Conservation (phyloP, 2,113 vertebrate genomes). For the Lamprologus sp. region DNA sequence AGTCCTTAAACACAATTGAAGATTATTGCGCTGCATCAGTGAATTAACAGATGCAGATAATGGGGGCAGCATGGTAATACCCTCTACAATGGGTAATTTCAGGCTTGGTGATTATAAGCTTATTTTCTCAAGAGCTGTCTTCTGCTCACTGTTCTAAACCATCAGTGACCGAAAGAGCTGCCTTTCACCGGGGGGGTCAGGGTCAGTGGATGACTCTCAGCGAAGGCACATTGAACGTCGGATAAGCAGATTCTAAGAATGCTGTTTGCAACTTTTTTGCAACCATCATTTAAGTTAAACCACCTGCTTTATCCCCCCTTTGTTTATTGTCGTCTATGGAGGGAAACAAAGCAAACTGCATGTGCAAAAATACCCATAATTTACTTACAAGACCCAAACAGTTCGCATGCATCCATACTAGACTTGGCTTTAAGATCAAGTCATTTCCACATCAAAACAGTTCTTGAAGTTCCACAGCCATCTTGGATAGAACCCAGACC, state of each 20-base stretch:
- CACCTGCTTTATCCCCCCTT: background rate
- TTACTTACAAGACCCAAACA: background rate
- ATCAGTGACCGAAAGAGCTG: background rate
- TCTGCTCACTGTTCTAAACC: background rate
- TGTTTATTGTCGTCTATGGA: background rate
- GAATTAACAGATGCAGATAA: background rate
- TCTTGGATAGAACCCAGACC: background rate
- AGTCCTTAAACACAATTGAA: slow-evolving; percentile 43
- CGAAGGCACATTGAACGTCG: background rate
- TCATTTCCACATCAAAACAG: background rate
- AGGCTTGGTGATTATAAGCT: background rate
- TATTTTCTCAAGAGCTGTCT: background rate
- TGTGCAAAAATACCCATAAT: background rate
- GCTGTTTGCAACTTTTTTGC: background rate
- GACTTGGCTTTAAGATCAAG: background rate
- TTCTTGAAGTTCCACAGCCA: background rate
- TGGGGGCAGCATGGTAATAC: background rate
- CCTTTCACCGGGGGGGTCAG: background rate
- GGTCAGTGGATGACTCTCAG: background rate
- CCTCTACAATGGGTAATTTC: background rate
- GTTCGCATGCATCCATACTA: background rate
- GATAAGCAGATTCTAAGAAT: background rate
- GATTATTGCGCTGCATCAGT: background rate
- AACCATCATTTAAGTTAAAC: background rate
- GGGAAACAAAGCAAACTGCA: fast-evolving